Conservation (phyloP, 1,140 invertebrate genomes). For the Ceratina calcarata region DNA sequence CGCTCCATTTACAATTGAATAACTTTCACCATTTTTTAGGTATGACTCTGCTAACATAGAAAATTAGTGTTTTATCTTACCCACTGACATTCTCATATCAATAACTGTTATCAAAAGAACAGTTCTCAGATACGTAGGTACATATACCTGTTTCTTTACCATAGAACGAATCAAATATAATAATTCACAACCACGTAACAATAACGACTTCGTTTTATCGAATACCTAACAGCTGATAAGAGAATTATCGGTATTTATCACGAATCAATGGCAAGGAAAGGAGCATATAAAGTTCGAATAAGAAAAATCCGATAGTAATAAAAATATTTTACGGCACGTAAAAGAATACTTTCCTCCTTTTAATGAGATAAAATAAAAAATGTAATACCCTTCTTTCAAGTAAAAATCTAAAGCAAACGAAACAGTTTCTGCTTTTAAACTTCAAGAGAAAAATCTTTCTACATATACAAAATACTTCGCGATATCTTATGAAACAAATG, state of each 20-base stretch:
- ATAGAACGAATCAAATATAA: constrained; percentile 39
- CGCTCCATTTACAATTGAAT: constrained; percentile 41
- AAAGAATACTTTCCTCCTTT: constrained; percentile 72
- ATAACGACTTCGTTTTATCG: constrained; percentile 25
- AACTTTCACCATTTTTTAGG: constrained; percentile 31
- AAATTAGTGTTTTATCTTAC: constrained; percentile 49
- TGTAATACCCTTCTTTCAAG: background rate
- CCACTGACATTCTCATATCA: constrained; percentile 18
- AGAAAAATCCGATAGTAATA: constrained; percentile 47
- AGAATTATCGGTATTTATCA: constrained; percentile 20
- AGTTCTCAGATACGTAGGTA: constrained; percentile 46
- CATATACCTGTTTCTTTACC: constrained; percentile 41
- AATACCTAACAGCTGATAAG: constrained; percentile 27
- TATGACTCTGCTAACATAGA: constrained; percentile 42
- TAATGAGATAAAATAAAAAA: constrained; percentile 29
- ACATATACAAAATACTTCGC: constrained; percentile 15
- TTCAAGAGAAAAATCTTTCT: background rate
- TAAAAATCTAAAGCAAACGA: background rate
- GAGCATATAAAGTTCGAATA: background rate
- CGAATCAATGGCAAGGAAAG: constrained; percentile 42
- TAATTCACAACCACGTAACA: constrained; percentile 50
- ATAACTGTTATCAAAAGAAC: constrained; percentile 25
- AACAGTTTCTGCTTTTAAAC: constrained; percentile 3
- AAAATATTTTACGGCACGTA: constrained; percentile 72
- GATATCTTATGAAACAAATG: constrained; percentile 12